Conservation (phyloP, 2,888 invertebrate species). For the Diarsia mendica region DNA sequence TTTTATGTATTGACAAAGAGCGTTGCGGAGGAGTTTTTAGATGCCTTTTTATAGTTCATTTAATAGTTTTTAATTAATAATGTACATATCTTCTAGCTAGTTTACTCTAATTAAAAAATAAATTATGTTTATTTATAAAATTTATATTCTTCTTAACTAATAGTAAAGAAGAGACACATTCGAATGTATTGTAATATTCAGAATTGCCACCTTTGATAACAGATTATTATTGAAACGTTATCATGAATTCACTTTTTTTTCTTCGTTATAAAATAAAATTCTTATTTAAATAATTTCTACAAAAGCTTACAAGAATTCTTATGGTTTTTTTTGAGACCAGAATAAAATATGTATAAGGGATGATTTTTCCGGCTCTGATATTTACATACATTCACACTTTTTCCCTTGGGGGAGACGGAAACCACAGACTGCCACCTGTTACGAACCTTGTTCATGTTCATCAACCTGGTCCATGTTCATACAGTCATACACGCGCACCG, state of each 20-base stretch:
- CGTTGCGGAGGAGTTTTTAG: too few relatives aligned
- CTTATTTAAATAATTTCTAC: not conserved
- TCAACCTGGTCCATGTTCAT: not conserved
- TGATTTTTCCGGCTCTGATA: not conserved
- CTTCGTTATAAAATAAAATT: not conserved
- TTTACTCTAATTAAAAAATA: too few relatives aligned
- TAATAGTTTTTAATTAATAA: too few relatives aligned
- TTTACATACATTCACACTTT: not conserved
- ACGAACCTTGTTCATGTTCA: too few relatives aligned
- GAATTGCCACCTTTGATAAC: not conserved
- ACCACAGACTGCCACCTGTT: not conserved
- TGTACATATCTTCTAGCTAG: too few relatives aligned
- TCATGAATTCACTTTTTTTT: not conserved
- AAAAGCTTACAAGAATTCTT: not conserved
- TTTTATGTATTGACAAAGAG: too few relatives aligned
- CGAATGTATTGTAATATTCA: not conserved
- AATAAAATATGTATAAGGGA: not conserved
- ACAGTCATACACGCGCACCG: not conserved
- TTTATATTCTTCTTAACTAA: not conserved
- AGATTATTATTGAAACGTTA: not conserved
- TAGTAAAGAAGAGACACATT: not conserved
- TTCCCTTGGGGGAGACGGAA: not conserved
- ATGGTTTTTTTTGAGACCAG: not conserved
- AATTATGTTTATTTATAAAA: too few relatives aligned
- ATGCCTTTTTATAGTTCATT: too few relatives aligned